A percentile compares a stretch with the other conserved stretches of the same genome.
These are phyloP conservation scores for Drepanosiphum platanoidis DNA, from an alignment of 2,888 invertebrate species.

Conservation along the genomic window DNA sequence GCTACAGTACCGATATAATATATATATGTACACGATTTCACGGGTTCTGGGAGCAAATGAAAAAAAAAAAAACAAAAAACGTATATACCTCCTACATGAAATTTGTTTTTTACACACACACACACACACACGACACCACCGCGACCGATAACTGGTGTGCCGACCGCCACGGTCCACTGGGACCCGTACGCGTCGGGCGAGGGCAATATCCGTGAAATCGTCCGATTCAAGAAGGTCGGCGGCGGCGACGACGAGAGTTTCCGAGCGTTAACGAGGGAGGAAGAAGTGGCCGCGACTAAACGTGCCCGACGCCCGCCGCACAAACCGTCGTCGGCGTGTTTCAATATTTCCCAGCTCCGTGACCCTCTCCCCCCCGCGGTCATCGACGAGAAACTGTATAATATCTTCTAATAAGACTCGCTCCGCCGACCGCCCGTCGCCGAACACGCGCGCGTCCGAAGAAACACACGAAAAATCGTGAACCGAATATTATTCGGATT, in stretches of 20 bases:
- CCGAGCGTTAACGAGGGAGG: conserved; percentile 54
- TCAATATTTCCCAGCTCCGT: not conserved
- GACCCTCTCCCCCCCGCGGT: not conserved
- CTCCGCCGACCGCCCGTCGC: too few species aligned
- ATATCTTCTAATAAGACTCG: not conserved
- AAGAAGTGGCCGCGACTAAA: conserved; percentile 46
- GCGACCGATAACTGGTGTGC: conserved; percentile 6
- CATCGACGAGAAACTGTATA: not conserved
- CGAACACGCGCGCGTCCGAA: not conserved
- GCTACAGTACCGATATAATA: not conserved
- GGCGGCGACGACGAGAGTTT: not conserved
- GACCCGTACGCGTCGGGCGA: conserved; percentile 17
- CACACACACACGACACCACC: not conserved
- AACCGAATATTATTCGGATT: not conserved
- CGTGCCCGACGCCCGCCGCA: conserved; percentile 32
- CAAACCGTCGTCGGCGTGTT: conserved; percentile 17
- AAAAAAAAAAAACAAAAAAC: not conserved
- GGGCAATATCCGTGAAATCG: conserved; percentile 61
- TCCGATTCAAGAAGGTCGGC: conserved; percentile 25
- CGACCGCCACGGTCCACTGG: conserved; percentile 55
- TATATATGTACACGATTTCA: conserved; percentile 40
- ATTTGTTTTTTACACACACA: conserved; percentile 20
- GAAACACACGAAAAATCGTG: not conserved
- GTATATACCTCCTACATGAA: not conserved
- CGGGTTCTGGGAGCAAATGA: conserved; percentile 7